phyloP scores from a whole-genome alignment of 2,797 vertebrate species.

The Danio aesculapii region DNA sequence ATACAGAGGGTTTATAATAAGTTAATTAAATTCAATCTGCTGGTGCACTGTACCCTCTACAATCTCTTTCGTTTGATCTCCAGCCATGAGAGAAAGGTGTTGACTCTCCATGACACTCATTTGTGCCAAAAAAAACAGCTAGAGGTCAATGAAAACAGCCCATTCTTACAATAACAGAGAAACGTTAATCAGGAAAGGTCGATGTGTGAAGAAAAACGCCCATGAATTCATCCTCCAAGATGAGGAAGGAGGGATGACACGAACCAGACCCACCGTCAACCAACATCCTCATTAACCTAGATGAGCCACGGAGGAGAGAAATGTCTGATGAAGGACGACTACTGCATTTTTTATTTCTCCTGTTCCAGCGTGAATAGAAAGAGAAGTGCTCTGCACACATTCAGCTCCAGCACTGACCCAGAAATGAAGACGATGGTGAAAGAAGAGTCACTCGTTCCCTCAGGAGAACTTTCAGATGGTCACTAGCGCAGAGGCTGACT shows the following conservation, averaged over 20 bases:
- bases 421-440: constrained; percentile 68
- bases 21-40: neutral
- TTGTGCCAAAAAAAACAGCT: constrained; percentile 17
- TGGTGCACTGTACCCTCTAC: neutral
- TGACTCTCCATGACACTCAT: neutral
- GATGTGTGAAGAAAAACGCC: neutral
- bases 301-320: neutral
- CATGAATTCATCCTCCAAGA: neutral
- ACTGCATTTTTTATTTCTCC: constrained; percentile 18
- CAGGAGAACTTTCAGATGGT: constrained; percentile 23
- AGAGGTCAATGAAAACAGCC: constrained; percentile 9
- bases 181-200: constrained; percentile 2
- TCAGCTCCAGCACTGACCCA: constrained; percentile 75
- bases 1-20: neutral
- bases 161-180: constrained; percentile 15
- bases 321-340: constrained; percentile 8
- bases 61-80: constrained; percentile 28
- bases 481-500: neutral
- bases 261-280: constrained; percentile 12
- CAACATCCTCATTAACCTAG: constrained; percentile 23
- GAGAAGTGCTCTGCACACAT: constrained; percentile 47
- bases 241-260: neutral
- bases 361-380: neutral
- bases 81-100: constrained; percentile 16
- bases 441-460: constrained; percentile 42